phyloP scores from a whole-genome alignment of 2,113 vertebrate genomes.

The Gopherus flavomarginatus region DNA sequence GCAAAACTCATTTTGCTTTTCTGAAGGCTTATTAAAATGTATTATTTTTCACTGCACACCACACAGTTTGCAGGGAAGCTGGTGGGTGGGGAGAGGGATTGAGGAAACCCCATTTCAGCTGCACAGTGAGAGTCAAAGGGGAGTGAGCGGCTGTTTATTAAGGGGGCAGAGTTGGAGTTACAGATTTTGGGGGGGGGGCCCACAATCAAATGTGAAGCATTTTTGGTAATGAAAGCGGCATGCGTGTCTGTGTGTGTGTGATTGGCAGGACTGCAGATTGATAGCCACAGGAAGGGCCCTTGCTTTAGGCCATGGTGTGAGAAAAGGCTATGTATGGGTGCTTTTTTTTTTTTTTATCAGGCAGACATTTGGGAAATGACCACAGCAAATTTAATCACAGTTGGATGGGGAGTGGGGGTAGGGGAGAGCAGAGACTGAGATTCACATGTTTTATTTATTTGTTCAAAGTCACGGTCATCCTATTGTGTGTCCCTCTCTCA shows the following conservation, averaged over 20 bases:
- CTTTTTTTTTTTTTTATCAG: constrained; percentile 25
- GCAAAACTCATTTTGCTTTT: constrained; percentile 77
- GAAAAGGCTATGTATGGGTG: constrained; percentile 65
- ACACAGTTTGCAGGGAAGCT: constrained; percentile 50
- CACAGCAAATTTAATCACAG: constrained; percentile 82
- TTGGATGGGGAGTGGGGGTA: constrained; percentile 57
- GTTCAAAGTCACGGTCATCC: constrained; percentile 81
- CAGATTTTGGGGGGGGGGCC: not conserved
- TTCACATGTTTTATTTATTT: constrained; percentile 87
- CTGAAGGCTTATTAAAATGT: constrained; percentile 79
- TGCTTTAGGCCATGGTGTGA: constrained; percentile 55
- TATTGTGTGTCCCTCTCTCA: constrained; percentile 77
- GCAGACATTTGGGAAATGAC: constrained; percentile 83
- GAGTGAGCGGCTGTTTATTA: constrained; percentile 60
- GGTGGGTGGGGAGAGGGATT: constrained; percentile 52
- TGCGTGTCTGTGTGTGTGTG: constrained; percentile 63
- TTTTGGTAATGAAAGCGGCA: constrained; percentile 68
- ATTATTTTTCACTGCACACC: constrained; percentile 45
- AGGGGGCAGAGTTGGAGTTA: constrained; percentile 55
- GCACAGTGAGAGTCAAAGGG: not conserved
- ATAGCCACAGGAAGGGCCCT: constrained; percentile 76
- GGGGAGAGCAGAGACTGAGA: constrained; percentile 58
- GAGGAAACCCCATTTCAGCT: constrained; percentile 63
- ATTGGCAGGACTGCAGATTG: constrained; percentile 73
- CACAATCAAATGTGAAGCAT: constrained; percentile 53